Conservation (phyloP, 2,113 vertebrate genomes). For the Ranitomeya variabilis region DNA sequence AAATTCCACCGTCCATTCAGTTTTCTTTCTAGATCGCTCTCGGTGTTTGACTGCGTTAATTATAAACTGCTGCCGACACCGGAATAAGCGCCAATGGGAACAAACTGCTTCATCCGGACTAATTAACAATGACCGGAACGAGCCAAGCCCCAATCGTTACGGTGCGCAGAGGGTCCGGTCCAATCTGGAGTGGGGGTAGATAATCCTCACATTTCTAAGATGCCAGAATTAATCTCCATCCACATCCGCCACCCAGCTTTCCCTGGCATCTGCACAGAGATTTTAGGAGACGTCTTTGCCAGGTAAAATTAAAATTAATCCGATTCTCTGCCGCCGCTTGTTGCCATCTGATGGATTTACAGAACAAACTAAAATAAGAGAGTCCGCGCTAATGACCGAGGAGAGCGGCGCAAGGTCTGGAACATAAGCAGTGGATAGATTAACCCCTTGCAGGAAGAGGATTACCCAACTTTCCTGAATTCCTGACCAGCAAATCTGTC, state of each 20-base stretch:
- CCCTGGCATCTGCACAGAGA: background rate
- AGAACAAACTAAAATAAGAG: background rate
- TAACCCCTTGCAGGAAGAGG: too few species aligned
- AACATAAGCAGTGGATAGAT: too few species aligned
- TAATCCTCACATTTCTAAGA: constrained; percentile 58
- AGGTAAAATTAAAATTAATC: background rate
- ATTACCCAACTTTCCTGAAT: too few species aligned
- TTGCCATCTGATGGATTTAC: too few species aligned
- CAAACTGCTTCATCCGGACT: background rate
- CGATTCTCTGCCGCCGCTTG: background rate
- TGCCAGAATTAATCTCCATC: constrained; percentile 58
- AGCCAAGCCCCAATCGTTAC: background rate
- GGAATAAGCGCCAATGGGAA: background rate
- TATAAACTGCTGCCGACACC: too few species aligned
- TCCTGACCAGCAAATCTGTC: too few species aligned
- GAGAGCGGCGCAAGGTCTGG: background rate
- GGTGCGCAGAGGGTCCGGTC: background rate
- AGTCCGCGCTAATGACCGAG: background rate
- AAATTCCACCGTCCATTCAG: background rate
- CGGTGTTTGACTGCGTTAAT: background rate
- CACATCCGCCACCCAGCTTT: background rate
- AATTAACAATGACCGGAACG: background rate
- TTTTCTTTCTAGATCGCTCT: background rate
- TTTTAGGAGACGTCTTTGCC: background rate
- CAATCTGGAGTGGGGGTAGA: background rate